phyloP scores from a whole-genome alignment of 2,113 vertebrate genomes.

The Herpetotheres cachinnans region DNA sequence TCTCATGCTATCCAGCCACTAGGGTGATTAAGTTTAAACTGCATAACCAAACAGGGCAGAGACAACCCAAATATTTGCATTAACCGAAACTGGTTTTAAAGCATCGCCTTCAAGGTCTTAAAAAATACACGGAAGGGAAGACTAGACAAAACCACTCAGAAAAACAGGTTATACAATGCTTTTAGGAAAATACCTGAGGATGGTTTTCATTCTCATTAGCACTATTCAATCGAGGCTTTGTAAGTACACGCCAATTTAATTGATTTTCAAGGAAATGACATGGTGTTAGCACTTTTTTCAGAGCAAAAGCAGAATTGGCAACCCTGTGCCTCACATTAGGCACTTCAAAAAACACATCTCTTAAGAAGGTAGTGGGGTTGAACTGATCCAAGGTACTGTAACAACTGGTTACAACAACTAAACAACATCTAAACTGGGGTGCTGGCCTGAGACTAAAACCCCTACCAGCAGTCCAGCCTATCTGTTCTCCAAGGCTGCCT shows the following conservation, averaged over 20 bases:
- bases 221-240: neutral
- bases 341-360: neutral
- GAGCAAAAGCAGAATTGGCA: neutral
- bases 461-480: neutral
- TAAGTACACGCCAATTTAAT: neutral
- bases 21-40: neutral
- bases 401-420: neutral
- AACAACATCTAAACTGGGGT: neutral
- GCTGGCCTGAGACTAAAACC: neutral
- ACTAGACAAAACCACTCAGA: neutral
- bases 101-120: neutral
- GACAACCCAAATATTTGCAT: slow-evolving; percentile 58
- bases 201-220: neutral
- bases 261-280: neutral
- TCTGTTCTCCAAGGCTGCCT: neutral
- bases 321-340: neutral
- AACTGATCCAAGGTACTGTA: neutral
- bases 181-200: neutral
- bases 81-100: slow-evolving; percentile 5
- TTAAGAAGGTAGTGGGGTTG: neutral
- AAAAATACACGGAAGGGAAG: neutral
- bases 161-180: neutral
- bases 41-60: slow-evolving; percentile 55
- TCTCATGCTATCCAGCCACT: neutral
- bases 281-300: neutral